These are phyloP conservation scores for Tenodera sinensis DNA, from an alignment of 2,888 invertebrate species.

Conservation along the genomic window DNA sequence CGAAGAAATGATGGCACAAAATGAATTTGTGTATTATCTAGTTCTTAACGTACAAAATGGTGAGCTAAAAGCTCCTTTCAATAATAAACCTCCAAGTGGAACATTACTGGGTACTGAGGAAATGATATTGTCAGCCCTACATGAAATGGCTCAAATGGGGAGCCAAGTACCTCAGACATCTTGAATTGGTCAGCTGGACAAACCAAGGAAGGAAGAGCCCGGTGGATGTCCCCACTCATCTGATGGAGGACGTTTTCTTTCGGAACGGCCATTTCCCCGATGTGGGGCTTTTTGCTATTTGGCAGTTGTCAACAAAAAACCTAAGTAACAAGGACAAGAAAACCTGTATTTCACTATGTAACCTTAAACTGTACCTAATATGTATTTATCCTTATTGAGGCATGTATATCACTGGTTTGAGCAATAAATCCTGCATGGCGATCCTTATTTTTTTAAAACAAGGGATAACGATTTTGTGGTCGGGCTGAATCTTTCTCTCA, in stretches of 20 bases:
- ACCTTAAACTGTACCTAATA: no score
- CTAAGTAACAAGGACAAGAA: neutral
- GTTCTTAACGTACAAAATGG: slow-evolving; percentile 49
- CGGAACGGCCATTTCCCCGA: slow-evolving; percentile 54
- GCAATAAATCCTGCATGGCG: no score
- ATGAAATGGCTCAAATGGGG: no score
- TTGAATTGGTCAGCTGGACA: neutral
- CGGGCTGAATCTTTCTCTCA: no score
- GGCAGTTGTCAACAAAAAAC: slow-evolving; percentile 47
- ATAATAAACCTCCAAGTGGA: slow-evolving; percentile 48
- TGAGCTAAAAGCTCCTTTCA: slow-evolving; percentile 49
- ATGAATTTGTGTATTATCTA: slow-evolving; percentile 53
- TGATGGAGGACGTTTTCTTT: slow-evolving; percentile 55
- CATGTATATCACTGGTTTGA: no score
- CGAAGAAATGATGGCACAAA: slow-evolving; percentile 52
- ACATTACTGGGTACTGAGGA: slow-evolving; percentile 46
- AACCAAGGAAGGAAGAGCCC: slow-evolving; percentile 39
- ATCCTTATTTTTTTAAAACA: no score
- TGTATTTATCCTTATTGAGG: no score
- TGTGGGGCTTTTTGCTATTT: slow-evolving; percentile 58
- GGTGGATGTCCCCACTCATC: slow-evolving; percentile 52
- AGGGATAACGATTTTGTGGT: no score
- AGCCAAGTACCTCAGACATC: no score
- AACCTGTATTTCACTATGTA: no score
- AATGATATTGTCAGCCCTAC: slow-evolving; percentile 38